These are phyloP conservation scores for Tryphoninae sp. DNA, from an alignment of 2,888 invertebrate genomes.

Conservation along the genomic window DNA sequence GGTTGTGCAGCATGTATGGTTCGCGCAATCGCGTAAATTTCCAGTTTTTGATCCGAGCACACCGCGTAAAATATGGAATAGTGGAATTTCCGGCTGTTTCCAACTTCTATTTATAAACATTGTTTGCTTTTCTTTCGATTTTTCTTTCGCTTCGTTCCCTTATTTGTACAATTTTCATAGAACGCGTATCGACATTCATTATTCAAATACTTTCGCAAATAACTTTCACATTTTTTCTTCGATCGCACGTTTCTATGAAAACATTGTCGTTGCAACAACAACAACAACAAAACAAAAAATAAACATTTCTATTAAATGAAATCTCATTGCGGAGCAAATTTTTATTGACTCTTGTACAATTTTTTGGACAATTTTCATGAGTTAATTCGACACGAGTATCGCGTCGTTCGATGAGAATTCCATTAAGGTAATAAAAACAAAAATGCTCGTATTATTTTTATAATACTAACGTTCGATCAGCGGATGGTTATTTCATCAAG, in stretches of 20 bases:
- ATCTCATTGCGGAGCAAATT: no score
- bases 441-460: not conserved
- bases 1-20: not conserved
- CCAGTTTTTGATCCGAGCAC: slow-evolving; percentile 36
- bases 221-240: no score
- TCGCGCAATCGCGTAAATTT: slow-evolving; percentile 44
- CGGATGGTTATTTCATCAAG: slow-evolving; percentile 19
- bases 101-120: not conserved
- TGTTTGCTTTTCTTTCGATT: not conserved
- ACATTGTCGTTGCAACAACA: no score
- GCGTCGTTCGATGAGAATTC: not conserved
- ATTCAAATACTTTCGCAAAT: no score
- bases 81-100: not conserved
- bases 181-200: no score
- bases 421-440: not conserved
- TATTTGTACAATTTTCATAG: no score
- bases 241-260: no score
- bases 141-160: not conserved
- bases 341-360: no score
- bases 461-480: not conserved
- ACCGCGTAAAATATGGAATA: slow-evolving; percentile 29
- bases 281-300: no score
- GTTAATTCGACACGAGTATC: no score
- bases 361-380: no score
- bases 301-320: no score